Base-by-base conservation (phyloP, 2,888 invertebrate species). In the Drosophila birchii region DNA sequence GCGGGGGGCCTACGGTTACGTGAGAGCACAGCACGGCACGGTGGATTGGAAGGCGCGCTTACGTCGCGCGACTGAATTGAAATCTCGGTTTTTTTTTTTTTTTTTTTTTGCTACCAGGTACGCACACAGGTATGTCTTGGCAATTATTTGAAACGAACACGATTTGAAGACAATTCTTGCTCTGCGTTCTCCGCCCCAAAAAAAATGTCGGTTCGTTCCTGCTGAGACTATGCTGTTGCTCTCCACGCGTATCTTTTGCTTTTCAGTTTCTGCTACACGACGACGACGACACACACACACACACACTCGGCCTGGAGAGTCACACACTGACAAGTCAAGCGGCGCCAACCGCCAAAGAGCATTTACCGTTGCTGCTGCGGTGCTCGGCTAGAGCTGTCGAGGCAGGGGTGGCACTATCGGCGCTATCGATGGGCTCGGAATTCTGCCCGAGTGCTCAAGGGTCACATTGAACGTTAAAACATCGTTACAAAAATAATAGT, bases 301-400 rank as follows among this genome's bases (percentile, higher is more conserved):
- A 66, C 61, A 53, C 67, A 64, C 66, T 36, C 64, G 64, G 55
- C 54, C 54, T 47, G 54, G 39, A 63, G 45, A 47, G 60, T 60
- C 44, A 55, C 44, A 54, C 54, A 55, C 47, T 39, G 63, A 60
- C 59, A 59, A 63, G 63, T 63, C 45, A 39, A 63, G 63, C 63
- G 59, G 63, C 23, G 23, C 23, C 23, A 23, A 23, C 23, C 23
- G 23, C 23, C 23, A 23, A 23, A 23, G 23, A 23, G 23, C 23
- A 23, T 23, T 23, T 23, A 23, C 23, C 23, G 23, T 23, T 23
- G 23, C 23, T 23, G 23, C 23, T 23, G 23, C 23, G 23, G 23
- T 23, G 32, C 32, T 32, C 9, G 32, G 32, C 32, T 9, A 32
- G 32, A 32, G 32, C 32, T 32, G 32, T 32, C 32, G 32, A 9